Evolutionary conservation across 2,113 vertebrate species (phyloP).

Genomic region (Varanus komodoensis): DNA sequence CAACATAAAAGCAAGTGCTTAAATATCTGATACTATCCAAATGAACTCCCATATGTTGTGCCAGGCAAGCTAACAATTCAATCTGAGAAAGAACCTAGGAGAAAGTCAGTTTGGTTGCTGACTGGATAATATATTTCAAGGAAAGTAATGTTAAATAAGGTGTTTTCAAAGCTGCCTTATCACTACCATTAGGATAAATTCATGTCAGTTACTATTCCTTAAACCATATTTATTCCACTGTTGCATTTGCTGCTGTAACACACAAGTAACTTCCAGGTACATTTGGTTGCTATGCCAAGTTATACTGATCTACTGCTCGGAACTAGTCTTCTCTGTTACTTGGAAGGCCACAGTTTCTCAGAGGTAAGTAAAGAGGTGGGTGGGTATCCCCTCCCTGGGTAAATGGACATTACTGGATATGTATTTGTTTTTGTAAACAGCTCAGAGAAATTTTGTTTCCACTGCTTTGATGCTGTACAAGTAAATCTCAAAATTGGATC

Average conservation of each 20-base stretch:
- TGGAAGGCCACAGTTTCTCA: slow-evolving; percentile 39
- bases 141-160: slow-evolving; percentile 11
- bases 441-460: background rate
- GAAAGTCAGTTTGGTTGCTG: slow-evolving; percentile 14
- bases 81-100: slow-evolving; percentile 35
- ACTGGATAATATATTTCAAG: background rate
- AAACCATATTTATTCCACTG: background rate
- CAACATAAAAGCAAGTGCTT: slow-evolving; percentile 50
- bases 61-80: slow-evolving; percentile 50
- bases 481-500: slow-evolving; percentile 37
- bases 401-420: slow-evolving; percentile 28
- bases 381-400: background rate
- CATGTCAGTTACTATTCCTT: background rate
- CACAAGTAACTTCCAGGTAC: background rate
- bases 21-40: slow-evolving; percentile 53
- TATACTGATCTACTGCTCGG: slow-evolving; percentile 15
- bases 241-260: background rate
- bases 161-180: slow-evolving; percentile 40
- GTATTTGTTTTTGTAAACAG: slow-evolving; percentile 21
- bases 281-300: background rate
- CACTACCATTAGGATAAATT: slow-evolving; percentile 8
- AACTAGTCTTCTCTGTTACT: background rate
- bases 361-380: slow-evolving; percentile 20
- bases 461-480: slow-evolving; percentile 20
- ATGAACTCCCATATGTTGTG: slow-evolving; percentile 50